phyloP scores from a whole-genome alignment of 2,797 vertebrate species.

The Trematomus bernacchii region DNA sequence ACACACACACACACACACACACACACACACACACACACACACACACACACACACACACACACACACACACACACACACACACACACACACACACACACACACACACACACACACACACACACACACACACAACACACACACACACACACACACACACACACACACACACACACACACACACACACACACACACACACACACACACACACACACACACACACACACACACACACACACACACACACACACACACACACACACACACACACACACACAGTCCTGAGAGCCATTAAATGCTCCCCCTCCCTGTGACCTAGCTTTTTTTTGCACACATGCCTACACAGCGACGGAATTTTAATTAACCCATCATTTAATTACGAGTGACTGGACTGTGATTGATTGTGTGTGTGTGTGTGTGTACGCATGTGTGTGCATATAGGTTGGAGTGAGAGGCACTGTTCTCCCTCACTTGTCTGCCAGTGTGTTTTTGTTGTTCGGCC shows the following conservation, averaged over 20 bases:
- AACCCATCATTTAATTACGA: conserved; percentile 43
- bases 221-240: too few relatives aligned
- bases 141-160: too few relatives aligned
- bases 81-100: too few relatives aligned
- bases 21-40: too few relatives aligned
- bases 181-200: too few relatives aligned
- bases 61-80: too few relatives aligned
- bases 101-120: too few relatives aligned
- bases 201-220: too few relatives aligned
- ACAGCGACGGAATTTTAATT: conserved; percentile 47
- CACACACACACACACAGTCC: conserved; percentile 27
- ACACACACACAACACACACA: conserved; percentile 26
- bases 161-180: too few relatives aligned
- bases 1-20: background rate
- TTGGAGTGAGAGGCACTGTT: conserved; percentile 8
- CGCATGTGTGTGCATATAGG: background rate
- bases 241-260: conserved; percentile 23
- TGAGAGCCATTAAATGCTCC: conserved; percentile 44
- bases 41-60: too few relatives aligned
- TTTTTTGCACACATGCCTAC: conserved; percentile 31
- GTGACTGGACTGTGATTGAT: conserved; percentile 30
- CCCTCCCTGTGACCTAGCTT: conserved; percentile 67
- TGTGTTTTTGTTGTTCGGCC: conserved; percentile 61
- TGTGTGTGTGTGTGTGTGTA: background rate
- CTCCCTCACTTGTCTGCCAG: conserved; percentile 9